Evolutionary conservation across 1,140 invertebrate species (phyloP), one percentile per base, ranked within the genome.

Genomic region (Hetaerina americana): DNA sequence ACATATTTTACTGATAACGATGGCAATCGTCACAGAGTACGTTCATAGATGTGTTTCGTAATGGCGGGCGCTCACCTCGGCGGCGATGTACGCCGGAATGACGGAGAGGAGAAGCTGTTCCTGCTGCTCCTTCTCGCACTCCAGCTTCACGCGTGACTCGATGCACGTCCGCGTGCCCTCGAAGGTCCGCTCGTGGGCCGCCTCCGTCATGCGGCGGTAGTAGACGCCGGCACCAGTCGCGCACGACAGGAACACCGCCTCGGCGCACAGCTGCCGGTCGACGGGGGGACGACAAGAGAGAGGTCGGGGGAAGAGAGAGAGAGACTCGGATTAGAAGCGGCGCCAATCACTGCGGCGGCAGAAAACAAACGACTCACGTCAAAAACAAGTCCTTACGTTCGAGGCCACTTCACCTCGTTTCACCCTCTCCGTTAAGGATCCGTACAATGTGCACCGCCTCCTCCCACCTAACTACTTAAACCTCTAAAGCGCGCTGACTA

Each of bases 11-110:
- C n/a, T n/a, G n/a, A n/a, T n/a, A n/a, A n/a, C n/a, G n/a, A n/a
- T n/a, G n/a, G n/a, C n/a, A n/a, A n/a, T n/a, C n/a, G n/a, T n/a
- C n/a, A n/a, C n/a, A n/a, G n/a, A n/a, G n/a, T n/a, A n/a, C n/a
- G n/a, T n/a, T n/a, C n/a, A n/a, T n/a, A n/a, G n/a, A n/a, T n/a
- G n/a, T n/a, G n/a, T n/a, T n/a, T n/a, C n/a, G n/a, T n/a, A n/a
- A n/a, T n/a, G n/a, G n/a, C n/a, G n/a, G n/a, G n/a, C 10, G 68
- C 85, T 86, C 78, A 92, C 92, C 87, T 94, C 92, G 0, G 91
- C 92, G 8, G 94, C 92, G 68, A 96, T 93, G 77, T 96, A 96
- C 5, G 93, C 94, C 0, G 95, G 95, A 73, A 97, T 96, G 70
- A 96, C 95, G 74, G 93, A 95, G 10, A 96, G 86, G 49, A 97